These are phyloP conservation scores for Pelochelys cantorii DNA, from an alignment of 2,797 vertebrate genomes.

Conservation along the genomic window DNA sequence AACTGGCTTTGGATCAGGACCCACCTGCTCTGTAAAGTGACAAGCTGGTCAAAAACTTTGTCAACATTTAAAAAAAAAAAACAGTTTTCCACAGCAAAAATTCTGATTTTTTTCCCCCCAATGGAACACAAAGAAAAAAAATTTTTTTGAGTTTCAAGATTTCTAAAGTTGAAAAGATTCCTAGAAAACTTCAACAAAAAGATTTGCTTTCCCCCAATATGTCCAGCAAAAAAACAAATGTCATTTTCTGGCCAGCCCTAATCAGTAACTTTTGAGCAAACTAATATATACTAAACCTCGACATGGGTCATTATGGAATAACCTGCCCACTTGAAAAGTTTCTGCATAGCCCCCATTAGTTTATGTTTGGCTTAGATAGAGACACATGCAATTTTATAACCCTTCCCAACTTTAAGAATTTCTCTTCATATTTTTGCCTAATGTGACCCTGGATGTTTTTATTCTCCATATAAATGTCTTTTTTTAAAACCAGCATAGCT, in stretches of 20 bases:
- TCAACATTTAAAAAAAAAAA: no score
- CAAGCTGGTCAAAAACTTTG: neutral
- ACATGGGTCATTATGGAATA: neutral
- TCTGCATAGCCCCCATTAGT: neutral
- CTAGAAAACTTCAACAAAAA: neutral
- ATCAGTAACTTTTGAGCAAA: neutral
- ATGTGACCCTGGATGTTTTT: neutral
- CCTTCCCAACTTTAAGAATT: neutral
- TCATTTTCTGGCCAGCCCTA: neutral
- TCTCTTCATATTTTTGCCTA: neutral
- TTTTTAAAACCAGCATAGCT: neutral
- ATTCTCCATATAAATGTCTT: neutral
- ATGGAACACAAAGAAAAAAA: neutral
- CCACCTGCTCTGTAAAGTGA: rapidly evolving
- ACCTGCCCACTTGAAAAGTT: neutral
- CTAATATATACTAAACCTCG: neutral
- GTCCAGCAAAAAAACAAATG: neutral
- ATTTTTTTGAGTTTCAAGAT: neutral
- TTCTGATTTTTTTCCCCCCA: neutral
- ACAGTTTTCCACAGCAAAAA: neutral
- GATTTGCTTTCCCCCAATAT: neutral
- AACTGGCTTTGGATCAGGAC: neutral
- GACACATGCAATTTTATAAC: neutral
- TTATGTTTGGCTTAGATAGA: neutral
- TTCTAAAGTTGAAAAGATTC: neutral